A percentile compares a stretch with the other conserved stretches of the same genome.
Conservation (phyloP, 2,113 vertebrate genomes). For the Aptenodytes forsteri region DNA sequence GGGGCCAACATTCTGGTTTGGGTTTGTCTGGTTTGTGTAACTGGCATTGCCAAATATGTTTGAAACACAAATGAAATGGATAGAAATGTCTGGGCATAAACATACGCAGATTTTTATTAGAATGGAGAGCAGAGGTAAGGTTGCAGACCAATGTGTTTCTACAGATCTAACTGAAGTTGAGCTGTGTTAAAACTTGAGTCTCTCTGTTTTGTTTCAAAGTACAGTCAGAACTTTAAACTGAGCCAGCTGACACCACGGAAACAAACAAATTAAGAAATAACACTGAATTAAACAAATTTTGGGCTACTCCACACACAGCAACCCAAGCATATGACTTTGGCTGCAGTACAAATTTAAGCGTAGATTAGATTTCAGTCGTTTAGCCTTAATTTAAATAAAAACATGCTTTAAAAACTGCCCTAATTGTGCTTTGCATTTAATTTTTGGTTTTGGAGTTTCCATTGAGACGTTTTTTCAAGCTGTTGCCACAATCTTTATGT, state of each 20-base stretch:
- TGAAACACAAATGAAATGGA: background rate
- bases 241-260: background rate
- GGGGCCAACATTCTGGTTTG: background rate
- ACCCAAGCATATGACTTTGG: background rate
- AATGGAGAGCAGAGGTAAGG: background rate
- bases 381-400: background rate
- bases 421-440: background rate
- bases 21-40: background rate
- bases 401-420: background rate
- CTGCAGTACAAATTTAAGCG: background rate
- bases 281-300: background rate
- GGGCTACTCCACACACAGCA: background rate
- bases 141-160: background rate
- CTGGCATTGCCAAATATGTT: background rate
- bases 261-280: conserved; percentile 1
- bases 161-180: background rate
- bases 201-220: background rate
- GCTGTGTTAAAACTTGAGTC: background rate
- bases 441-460: background rate
- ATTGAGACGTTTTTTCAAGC: background rate
- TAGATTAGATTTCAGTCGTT: background rate
- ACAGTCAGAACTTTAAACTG: background rate
- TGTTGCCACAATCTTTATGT: background rate
- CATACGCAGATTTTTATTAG: background rate
- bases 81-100: background rate